Evolutionary conservation across 2,113 vertebrate genomes (phyloP), one percentile per base, ranked within the genome.

Genomic region (Amphiprion ocellaris): DNA sequence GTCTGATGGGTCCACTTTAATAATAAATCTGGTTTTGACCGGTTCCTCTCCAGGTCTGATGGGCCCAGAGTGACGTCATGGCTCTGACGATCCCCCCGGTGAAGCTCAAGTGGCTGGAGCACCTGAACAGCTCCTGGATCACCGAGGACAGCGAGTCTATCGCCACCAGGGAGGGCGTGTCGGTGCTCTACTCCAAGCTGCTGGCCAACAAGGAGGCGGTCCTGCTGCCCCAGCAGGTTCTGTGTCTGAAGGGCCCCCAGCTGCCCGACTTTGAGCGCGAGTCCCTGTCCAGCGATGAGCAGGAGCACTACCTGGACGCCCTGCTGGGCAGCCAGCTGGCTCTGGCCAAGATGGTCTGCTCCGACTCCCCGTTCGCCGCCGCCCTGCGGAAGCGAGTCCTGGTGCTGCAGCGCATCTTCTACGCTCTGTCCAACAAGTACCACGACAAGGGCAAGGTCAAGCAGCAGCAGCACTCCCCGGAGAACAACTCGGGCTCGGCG

Each of bases 51-150:
- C 81, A 97, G 96, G 93, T 92, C 96, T 93, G 87, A 98, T 99
- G 97, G 97, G 94, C 94, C 88, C 95, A 92, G 87, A 96, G 84
- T 98, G 94, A 97, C 90, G 80, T 81, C 88, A 99, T 99, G 97
- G 97, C 97, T 86, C 91, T 96, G 77, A 98, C 96, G 96, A 97
- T 99, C 80, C 98, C 98, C 69, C 97, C 97, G 41, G 98, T 99
- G 91, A 99, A 99, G 82, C 94, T 99, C 74, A 99, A 99, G 93
- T 99, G 98, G 98, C 96, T 99, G 55, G 98, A 99, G 93, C 98
- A 99, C 87, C 95, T 99, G 0, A 99, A 99, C 94, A 98, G 97
- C 94, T 99, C 98, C 26, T 99, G 98, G 98, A 99, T 99, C 88
- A 97, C 96, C 5, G 98, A 99, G 87, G 98, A 99, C 94, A 99